These are phyloP conservation scores for Aspidapion aeneum DNA, from an alignment of 2,888 invertebrate species.

Conservation along the genomic window DNA sequence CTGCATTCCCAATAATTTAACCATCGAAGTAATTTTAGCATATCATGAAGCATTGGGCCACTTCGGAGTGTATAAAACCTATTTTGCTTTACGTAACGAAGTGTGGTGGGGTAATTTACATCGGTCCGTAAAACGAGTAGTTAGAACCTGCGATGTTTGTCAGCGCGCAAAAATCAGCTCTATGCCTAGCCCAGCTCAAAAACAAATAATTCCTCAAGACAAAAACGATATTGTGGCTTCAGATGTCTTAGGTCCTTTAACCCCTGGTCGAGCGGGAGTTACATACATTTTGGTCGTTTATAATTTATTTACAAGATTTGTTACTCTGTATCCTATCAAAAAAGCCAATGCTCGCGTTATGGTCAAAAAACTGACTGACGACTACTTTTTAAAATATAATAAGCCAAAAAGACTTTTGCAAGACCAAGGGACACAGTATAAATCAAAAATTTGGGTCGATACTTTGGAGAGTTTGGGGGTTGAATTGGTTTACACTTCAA, in stretches of 20 bases:
- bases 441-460: not conserved
- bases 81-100: constrained; percentile 12
- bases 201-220: constrained; percentile 7
- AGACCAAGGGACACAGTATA: constrained; percentile 5
- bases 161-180: constrained; percentile 7
- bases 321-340: constrained; percentile 9
- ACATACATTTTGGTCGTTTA: constrained; percentile 40
- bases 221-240: not conserved
- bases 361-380: constrained; percentile 4
- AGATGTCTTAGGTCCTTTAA: no score
- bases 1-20: constrained; percentile 13
- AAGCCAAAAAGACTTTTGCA: not conserved
- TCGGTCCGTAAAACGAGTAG: constrained; percentile 4
- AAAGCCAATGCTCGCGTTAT: constrained; percentile 6
- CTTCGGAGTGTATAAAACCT: constrained; percentile 18
- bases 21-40: not conserved
- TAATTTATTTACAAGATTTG: constrained; percentile 21
- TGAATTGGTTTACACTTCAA: not conserved
- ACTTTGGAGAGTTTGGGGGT: constrained; percentile 2
- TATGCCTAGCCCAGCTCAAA: constrained; percentile 9
- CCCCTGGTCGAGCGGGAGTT: constrained; percentile 33
- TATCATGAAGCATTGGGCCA: constrained; percentile 20
- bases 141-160: constrained; percentile 10
- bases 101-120: constrained; percentile 18
- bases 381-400: constrained; percentile 3